Evolutionary conservation across 2,888 invertebrate species (phyloP), one percentile per base, ranked within the genome.

Genomic region (Ernsta delagoae): DNA sequence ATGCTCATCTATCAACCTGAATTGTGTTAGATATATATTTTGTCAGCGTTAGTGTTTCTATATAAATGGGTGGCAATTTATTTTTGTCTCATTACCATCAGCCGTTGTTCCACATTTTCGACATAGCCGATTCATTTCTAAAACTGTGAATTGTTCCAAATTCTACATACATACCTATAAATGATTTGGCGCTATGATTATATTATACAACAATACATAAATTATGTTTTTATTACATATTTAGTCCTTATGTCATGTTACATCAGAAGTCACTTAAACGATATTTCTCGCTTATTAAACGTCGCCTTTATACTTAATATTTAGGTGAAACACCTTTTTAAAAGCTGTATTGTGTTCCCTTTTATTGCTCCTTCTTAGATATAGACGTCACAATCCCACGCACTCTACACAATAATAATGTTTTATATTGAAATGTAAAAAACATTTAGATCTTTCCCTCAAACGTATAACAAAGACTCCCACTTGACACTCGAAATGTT

Each of bases 381-480:
- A 34, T n/a, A 4, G 34, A 36, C 36, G 36, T 57, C 12, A 57
- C 57, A 11, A 39, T 57, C 34, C 36, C 36, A 54, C 54, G 24
- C 57, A 39, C 36, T 57, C 6, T 54, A 57, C 36, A 57, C 45
- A 45, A 45, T n/a, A 45, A 45, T 45, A 45, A 45, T 43, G 7
- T 7, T 8, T 31, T 34, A 34, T 34, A 57, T 57, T 57, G 57
- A 57, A 57, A 57, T 7, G 6, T 36, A 57, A 57, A 31, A 57
- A 36, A 36, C 39, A 12, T 59, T 59, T 43, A 53, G 59, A 48
- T 48, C 45, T 45, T 39, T 39, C 41, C 50, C 48, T 48, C 50
- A 39, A 59, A 59, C 31, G 53, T 53, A 54, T 66, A 61, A 61
- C 60, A 36, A 67, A 67, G 56, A 34, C 9, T n/a, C 61, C 34